Evolutionary conservation across 2,797 vertebrate species (phyloP).

Genomic region (Myripristis jacobus): DNA sequence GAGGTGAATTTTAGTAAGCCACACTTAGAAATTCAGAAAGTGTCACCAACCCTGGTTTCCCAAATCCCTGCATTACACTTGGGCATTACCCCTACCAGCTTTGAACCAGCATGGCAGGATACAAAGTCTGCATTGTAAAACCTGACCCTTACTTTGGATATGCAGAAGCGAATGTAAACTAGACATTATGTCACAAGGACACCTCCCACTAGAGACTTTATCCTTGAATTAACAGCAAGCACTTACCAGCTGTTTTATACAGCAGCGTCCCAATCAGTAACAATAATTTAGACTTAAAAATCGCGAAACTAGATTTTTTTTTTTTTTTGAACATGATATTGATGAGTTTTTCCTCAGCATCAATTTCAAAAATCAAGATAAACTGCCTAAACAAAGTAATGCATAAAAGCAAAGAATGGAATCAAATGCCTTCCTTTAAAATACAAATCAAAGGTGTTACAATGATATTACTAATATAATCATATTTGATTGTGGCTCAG

Average conservation of each 20-base stretch:
- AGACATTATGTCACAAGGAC: background rate
- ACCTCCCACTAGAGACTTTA: no score
- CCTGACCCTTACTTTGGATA: no score
- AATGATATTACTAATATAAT: no score
- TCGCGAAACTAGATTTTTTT: background rate
- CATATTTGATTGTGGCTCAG: background rate
- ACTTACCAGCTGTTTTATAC: background rate
- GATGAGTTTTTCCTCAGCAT: no score
- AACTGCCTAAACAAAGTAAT: no score
- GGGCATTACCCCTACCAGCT: background rate
- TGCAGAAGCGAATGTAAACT: no score
- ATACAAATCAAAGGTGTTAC: no score
- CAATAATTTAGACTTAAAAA: background rate
- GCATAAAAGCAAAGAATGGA: no score
- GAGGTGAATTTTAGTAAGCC: background rate
- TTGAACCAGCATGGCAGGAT: background rate
- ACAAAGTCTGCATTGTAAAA: background rate
- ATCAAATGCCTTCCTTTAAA: no score
- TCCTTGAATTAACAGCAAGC: background rate
- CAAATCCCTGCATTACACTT: background rate
- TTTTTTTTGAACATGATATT: no score
- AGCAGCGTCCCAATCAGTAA: background rate
- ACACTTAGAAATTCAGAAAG: constrained; percentile 1
- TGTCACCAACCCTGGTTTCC: background rate
- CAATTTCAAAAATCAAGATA: no score